Evolutionary conservation across 2,888 invertebrate genomes (phyloP).

Genomic region (Dysmachus trigonus): DNA sequence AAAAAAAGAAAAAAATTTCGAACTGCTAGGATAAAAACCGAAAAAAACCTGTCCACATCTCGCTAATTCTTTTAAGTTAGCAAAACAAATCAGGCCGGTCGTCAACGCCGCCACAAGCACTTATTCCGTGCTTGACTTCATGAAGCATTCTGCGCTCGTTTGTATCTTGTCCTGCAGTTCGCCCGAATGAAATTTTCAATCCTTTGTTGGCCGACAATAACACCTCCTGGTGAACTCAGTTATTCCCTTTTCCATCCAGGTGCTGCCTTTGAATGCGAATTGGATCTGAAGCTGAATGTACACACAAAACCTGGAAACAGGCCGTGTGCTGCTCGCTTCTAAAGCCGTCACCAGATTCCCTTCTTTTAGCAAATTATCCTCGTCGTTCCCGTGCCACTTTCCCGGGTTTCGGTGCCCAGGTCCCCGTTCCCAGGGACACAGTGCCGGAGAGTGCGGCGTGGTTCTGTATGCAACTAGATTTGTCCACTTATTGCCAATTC

Average conservation of each 20-base stretch:
- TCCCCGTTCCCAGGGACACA: background rate
- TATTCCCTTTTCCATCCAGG: constrained; percentile 10
- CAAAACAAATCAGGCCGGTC: background rate
- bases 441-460: background rate
- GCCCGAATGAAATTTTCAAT: constrained; percentile 26
- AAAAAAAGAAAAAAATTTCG: background rate
- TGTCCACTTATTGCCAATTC: constrained; percentile 55
- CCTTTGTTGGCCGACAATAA: constrained; percentile 20
- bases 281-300: constrained; percentile 11
- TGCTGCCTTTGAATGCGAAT: constrained; percentile 26
- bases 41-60: background rate
- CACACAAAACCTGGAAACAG: background rate
- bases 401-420: no score
- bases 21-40: background rate
- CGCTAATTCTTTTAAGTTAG: constrained; percentile 11
- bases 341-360: constrained; percentile 39
- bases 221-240: constrained; percentile 24
- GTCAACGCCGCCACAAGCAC: background rate
- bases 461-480: constrained; percentile 27
- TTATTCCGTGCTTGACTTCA: constrained; percentile 24
- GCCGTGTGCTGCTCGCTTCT: background rate
- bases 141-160: constrained; percentile 26
- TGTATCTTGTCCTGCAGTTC: constrained; percentile 6
- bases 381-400: background rate
- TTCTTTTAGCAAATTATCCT: constrained; percentile 39